These are phyloP conservation scores for Graptemys geographica DNA, from an alignment of 2,797 vertebrate genomes.

Conservation along the genomic window DNA sequence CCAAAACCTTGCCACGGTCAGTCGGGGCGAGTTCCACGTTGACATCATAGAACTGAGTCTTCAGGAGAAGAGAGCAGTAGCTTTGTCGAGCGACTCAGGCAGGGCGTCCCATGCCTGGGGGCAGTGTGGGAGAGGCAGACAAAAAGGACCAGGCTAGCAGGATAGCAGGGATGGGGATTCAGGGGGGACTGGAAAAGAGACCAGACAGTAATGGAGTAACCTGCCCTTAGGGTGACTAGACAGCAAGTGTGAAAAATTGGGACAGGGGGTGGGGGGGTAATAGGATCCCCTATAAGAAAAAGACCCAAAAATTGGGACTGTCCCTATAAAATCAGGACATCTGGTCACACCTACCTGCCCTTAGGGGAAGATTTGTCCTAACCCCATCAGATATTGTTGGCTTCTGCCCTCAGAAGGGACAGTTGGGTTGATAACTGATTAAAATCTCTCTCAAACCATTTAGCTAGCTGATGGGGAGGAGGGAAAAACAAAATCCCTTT, in stretches of 20 bases:
- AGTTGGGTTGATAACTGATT: neutral
- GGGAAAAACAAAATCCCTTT: neutral
- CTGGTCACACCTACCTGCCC: neutral
- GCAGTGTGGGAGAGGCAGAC: neutral
- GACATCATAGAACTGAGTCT: neutral
- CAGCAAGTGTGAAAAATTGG: too few relatives aligned
- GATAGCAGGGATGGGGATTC: neutral
- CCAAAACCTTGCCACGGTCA: neutral
- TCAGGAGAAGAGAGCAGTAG: neutral
- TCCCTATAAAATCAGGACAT: too few relatives aligned
- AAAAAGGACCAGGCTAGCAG: neutral
- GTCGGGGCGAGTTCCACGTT: neutral
- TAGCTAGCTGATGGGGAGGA: neutral
- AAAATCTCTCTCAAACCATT: neutral
- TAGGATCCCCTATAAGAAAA: too few relatives aligned
- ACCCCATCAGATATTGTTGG: neutral
- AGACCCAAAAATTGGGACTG: too few relatives aligned
- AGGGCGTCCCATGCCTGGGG: neutral
- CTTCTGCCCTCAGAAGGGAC: neutral
- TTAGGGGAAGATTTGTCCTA: neutral
- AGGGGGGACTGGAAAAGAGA: neutral
- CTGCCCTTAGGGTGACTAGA: neutral
- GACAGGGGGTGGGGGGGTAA: too few relatives aligned
- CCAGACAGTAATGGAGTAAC: neutral
- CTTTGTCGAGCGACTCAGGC: neutral